Evolutionary conservation across 2,888 invertebrate species (phyloP), one percentile per base, ranked within the genome.

Genomic region (Marronus borbonicus): DNA sequence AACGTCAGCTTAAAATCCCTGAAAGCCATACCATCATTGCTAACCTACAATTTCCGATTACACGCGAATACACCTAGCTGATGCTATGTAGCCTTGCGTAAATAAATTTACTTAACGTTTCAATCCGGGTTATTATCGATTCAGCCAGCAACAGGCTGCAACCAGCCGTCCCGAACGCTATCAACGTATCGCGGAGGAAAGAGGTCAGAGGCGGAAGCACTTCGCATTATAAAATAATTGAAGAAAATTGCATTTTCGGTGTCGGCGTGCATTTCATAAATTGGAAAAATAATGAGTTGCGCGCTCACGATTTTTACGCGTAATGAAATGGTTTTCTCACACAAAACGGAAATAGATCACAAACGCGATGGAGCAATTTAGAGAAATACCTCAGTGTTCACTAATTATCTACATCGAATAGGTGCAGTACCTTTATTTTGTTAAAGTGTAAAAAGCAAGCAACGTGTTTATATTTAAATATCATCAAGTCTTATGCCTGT

Each of bases 51-150:
- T n/a, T 52, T 52, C 52, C 52, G 52, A 52, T 52, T 52, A n/a
- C 12, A 12, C 52, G n/a, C 17, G n/a, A n/a, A 52, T 52, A 52
- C 52, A 52, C 20, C 20, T 58, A 20, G 8, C 4, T 58, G 20
- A 58, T 58, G 20, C 5, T 17, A 58, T 17, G 8, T 58, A 17
- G 20, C 20, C 8, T 7, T 55, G 24, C 39, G 17, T n/a, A 44
- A 66, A 66, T 66, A 66, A 66, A 44, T 39, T 66, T 66, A 66
- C 44, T 66, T 66, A 66, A 39, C 44, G 39, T 39, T 66, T 20
- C 55, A 58, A 20, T 66, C 65, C 44, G 44, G 36, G n/a, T 39
- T 44, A 36, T 36, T 36, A 66, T 66, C 65, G 65, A 66, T 66
- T 66, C 39, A 12, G 20, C 44, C 65, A 66, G 65, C 65, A 66